Evolutionary conservation across 2,113 vertebrate species (phyloP), one percentile per base, ranked within the genome.

Genomic region (Cepphus grylle): DNA sequence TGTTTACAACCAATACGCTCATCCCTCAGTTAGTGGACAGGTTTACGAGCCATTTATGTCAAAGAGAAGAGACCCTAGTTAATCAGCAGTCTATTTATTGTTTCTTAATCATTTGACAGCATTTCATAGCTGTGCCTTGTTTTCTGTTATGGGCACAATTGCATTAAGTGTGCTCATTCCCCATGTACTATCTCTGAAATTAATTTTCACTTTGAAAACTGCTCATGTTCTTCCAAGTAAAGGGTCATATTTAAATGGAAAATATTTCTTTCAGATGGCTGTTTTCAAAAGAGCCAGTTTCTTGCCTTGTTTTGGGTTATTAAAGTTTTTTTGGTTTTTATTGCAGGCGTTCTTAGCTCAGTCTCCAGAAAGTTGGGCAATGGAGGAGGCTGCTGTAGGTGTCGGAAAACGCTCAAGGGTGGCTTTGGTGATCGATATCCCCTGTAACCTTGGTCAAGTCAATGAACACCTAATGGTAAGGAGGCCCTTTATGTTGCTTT

Each of bases 21-120:
- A 61, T 61, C 47, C 20, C 20, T 74, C 45, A 50, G 63, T 58
- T 42, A 47, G 36, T 16, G 53, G 81, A 47, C 43, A 82, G 61
- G 40, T 85, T 94, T 94, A 79, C 25, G 40, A 93, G 52, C 26
- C 36, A 26, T 89, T 91, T 90, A 36, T 80, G 77, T 85, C 52
- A 67, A 70, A 89, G 34, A 74, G 45, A 88, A 80, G 82, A 81
- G 58, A 45, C 45, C 6, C 58, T 45, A 67, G 10, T 85, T 94
- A 96, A 90, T 93, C 43, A 90, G 58, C 40, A 49, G 62, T 59
- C 21, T 58, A 29, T 73, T 93, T 81, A 82, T 85, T 95, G 84
- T 85, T 91, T 93, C 87, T 93, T 88, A 80, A 66, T 94, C 8
- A 17, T 86, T 88, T 94, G 90, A 77, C 81, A 96, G 66, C 30